Evolutionary conservation across 2,888 invertebrate species (phyloP), one percentile per base, ranked within the genome.

Genomic region (Labia minor): DNA sequence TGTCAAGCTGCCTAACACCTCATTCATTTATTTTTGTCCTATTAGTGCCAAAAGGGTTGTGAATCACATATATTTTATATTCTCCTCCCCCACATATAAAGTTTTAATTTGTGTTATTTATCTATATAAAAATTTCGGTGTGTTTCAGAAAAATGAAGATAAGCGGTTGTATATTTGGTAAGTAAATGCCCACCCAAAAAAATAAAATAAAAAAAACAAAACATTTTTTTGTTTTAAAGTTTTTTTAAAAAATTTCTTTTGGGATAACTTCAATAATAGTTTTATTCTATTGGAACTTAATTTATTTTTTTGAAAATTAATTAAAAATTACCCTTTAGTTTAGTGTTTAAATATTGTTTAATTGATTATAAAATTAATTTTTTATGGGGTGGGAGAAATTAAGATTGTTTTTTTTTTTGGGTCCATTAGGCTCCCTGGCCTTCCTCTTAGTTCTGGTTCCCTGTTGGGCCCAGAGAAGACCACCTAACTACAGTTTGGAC

Each of bases 401-500:
- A 33, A 33, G 11, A 33, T 33, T 33, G 33, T 33, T 33, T 33
- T 33, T n/a, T n/a, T n/a, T n/a, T n/a, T 65, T 65, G 1, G 11
- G 26, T 16, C 19, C 20, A 21, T 37, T 62, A 16, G 21, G 65
- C 63, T 26, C 65, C 20, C 26, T 19, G 67, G 63, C 65, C 21
- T 21, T 65, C 18, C 21, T 67, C 62, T 4, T 65, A 14, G 26
- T 37, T 2, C 61, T 33, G 6, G 63, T 26, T 1, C 1, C 63
- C 49, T 49, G 6, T 8, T 49, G n/a, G 18, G 75, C 78, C 18
- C 80, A 79, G 68, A 74, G 78, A 63, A 76, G 78, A 66, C 77
- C 80, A 19, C 79, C 80, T 37, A 77, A 79, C 71, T 80, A 80
- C 72, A 78, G 79, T 21, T 78, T 79, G 70, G 80, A 81, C 69